A percentile compares a stretch with the other conserved stretches of the same genome.
These are phyloP conservation scores for Caranx ignobilis DNA, from an alignment of 2,113 vertebrate genomes.

Conservation along the genomic window DNA sequence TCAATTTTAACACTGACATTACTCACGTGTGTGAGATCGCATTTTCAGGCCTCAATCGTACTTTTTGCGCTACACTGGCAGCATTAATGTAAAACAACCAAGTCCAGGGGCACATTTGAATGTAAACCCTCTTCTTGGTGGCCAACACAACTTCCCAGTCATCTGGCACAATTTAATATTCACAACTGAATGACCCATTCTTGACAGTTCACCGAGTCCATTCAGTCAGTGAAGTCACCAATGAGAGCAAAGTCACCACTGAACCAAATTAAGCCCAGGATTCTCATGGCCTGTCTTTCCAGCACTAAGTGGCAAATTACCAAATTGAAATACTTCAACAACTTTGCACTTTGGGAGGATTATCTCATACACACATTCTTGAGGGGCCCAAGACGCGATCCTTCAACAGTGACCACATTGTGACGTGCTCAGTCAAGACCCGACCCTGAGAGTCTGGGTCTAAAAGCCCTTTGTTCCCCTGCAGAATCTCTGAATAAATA, in stretches of 20 bases:
- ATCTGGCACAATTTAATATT: slow-evolving; percentile 75
- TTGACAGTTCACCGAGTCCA: slow-evolving; percentile 79
- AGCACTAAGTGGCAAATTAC: slow-evolving; percentile 46
- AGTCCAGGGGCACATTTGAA: background rate
- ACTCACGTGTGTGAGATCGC: background rate
- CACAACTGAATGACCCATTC: slow-evolving; percentile 79
- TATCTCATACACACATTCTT: slow-evolving; percentile 77
- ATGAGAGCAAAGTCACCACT: slow-evolving; percentile 67
- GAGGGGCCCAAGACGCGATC: slow-evolving; percentile 58
- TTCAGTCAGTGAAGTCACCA: slow-evolving; percentile 61
- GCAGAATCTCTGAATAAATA: slow-evolving; percentile 67
- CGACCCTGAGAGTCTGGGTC: slow-evolving; percentile 44
- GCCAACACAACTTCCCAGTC: slow-evolving; percentile 50
- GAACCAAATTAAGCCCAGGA: slow-evolving; percentile 44
- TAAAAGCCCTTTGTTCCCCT: slow-evolving; percentile 76
- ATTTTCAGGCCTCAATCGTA: slow-evolving; percentile 13
- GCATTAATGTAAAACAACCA: background rate
- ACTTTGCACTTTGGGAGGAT: slow-evolving; percentile 58
- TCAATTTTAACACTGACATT: slow-evolving; percentile 1
- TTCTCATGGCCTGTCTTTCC: slow-evolving; percentile 45
- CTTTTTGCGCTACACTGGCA: background rate
- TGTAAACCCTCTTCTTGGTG: slow-evolving; percentile 25
- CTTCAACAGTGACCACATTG: slow-evolving; percentile 77
- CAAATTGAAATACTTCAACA: slow-evolving; percentile 63
- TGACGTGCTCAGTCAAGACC: slow-evolving; percentile 60